Percentiles rank a stretch among this genome's conserved stretches.
Evolutionary conservation across 1,140 invertebrate genomes (phyloP).

Genomic region (Neuroterus valhalla): DNA sequence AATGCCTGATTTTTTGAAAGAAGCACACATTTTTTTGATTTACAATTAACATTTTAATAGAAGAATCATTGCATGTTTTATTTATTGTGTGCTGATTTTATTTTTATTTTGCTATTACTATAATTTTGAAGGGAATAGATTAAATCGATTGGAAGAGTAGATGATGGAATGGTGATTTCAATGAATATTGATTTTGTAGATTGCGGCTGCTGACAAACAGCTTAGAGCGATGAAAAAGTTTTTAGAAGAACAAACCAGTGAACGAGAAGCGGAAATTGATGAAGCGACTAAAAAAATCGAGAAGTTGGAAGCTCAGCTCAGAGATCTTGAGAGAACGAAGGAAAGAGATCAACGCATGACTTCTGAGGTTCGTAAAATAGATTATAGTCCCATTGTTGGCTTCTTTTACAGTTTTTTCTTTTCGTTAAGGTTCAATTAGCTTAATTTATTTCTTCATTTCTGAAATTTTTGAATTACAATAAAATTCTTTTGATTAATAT

Average conservation of each 20-base stretch:
- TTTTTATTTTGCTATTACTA: no score
- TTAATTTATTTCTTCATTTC: conserved; percentile 19
- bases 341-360: conserved; percentile 69
- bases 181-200: conserved; percentile 72
- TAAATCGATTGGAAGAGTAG: not conserved
- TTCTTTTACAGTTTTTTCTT: not conserved
- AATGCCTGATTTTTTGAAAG: conserved; percentile 3
- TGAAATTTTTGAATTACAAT: conserved; percentile 26
- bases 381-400: not conserved
- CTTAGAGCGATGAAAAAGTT: conserved; percentile 83
- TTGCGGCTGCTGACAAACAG: conserved; percentile 87
- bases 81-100: no score
- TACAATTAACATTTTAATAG: no score
- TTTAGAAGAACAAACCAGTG: conserved; percentile 86
- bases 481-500: no score
- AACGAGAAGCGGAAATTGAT: conserved; percentile 86
- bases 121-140: not conserved
- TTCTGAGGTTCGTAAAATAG: conserved; percentile 65
- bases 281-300: conserved; percentile 81
- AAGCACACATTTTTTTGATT: not conserved
- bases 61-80: no score
- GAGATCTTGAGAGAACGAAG: conserved; percentile 79
- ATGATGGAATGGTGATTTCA: not conserved
- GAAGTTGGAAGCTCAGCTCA: conserved; percentile 78
- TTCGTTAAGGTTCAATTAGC: conserved; percentile 18